A percentile compares a stretch with the other conserved stretches of the same genome.
Evolutionary conservation across 1,140 invertebrate species (phyloP).

Genomic region (Wasmannia auropunctata): DNA sequence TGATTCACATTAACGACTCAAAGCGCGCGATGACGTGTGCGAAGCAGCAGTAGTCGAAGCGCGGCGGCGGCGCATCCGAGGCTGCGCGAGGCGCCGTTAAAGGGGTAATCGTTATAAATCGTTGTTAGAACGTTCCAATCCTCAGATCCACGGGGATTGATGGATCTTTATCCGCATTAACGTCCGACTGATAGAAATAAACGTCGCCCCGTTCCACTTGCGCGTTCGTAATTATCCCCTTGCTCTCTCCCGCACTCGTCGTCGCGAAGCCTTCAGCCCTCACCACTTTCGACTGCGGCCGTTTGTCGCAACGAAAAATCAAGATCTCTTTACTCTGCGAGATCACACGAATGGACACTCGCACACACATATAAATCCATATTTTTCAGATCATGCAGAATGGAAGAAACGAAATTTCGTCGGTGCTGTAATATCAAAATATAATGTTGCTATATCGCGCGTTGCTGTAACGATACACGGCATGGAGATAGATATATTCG

Average conservation of each 20-base stretch:
- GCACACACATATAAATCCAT: background rate
- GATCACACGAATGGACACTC: too few species aligned
- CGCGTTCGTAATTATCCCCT: slow-evolving; percentile 5
- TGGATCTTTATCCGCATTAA: slow-evolving; percentile 17
- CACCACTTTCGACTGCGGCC: background rate
- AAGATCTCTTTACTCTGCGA: background rate
- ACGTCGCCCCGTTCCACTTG: slow-evolving; percentile 7
- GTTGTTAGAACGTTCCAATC: background rate
- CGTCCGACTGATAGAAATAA: slow-evolving; percentile 42
- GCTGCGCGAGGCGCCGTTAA: slow-evolving; percentile 15
- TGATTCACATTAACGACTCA: slow-evolving; percentile 16
- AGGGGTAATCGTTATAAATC: slow-evolving; percentile 53
- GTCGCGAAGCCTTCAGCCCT: background rate
- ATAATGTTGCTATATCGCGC: background rate
- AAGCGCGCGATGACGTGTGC: background rate
- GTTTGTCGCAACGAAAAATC: background rate
- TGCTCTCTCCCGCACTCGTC: background rate
- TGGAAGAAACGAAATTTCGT: background rate
- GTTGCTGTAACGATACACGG: background rate
- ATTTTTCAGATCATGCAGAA: background rate
- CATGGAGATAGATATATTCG: background rate
- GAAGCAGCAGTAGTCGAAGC: background rate
- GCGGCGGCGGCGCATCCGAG: background rate
- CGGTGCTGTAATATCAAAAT: background rate
- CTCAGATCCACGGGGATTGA: slow-evolving; percentile 11